phyloP scores from a whole-genome alignment of 2,888 invertebrate genomes.

The Campoplex capitator region DNA sequence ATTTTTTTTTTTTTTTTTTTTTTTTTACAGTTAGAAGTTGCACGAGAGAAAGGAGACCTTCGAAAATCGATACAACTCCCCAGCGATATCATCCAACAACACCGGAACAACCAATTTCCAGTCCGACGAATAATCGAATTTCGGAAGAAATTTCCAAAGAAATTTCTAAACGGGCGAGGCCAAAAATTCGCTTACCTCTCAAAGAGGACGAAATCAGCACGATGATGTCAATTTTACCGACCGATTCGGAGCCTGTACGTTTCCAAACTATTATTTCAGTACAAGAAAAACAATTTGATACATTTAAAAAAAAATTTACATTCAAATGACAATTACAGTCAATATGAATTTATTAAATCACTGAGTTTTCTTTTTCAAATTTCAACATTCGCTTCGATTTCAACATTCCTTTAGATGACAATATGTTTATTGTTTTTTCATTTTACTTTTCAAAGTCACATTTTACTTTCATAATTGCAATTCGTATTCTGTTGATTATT shows the following conservation, averaged over 20 bases:
- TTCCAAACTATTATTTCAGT: neutral
- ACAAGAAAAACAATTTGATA: neutral
- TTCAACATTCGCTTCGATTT: too few relatives aligned
- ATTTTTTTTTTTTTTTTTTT: neutral
- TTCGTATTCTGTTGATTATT: neutral
- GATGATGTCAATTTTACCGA: conserved; percentile 80
- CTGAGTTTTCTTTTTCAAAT: too few relatives aligned
- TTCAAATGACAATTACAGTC: too few relatives aligned
- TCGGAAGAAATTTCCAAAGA: conserved; percentile 70
- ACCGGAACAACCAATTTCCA: conserved; percentile 71
- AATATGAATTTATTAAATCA: too few relatives aligned
- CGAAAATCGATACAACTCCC: conserved; percentile 16
- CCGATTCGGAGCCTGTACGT: conserved; percentile 78
- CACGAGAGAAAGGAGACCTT: conserved; percentile 41
- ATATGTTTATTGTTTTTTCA: neutral
- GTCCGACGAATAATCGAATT: conserved; percentile 67
- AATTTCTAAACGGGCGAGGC: conserved; percentile 47
- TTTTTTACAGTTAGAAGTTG: conserved; percentile 7
- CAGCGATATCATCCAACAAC: conserved; percentile 66
- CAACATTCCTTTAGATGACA: too few relatives aligned
- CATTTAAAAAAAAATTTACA: neutral
- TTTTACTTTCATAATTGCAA: neutral
- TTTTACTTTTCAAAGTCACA: neutral
- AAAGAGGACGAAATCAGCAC: conserved; percentile 83
- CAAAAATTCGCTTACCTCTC: conserved; percentile 72